A percentile compares a stretch with the other conserved stretches of the same genome.
Conservation (phyloP, 23 tunicate species). For the Halocynthia roretzi region DNA sequence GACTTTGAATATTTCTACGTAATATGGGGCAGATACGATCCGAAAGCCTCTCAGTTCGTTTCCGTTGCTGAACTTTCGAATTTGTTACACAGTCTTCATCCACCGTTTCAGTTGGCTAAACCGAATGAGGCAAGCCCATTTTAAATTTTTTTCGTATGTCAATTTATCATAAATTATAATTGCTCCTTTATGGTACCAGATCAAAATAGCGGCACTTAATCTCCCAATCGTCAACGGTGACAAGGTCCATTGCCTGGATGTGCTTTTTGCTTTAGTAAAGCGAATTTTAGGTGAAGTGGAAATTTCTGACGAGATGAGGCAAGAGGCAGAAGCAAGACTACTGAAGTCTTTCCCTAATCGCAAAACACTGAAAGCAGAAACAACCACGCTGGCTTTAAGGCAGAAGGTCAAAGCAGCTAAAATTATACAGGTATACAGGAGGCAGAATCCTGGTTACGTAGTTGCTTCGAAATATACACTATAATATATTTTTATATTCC, state of each 20-base stretch:
- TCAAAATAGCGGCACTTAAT: conserved; percentile 87
- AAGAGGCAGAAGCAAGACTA: conserved; percentile 68
- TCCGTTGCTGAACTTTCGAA: conserved; percentile 60
- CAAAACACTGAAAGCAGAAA: conserved; percentile 59
- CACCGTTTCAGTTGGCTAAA: conserved; percentile 88
- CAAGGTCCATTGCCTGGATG: conserved; percentile 90
- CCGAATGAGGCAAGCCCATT: conserved; percentile 48
- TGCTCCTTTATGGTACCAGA: conserved; percentile 13
- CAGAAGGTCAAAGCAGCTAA: conserved; percentile 66
- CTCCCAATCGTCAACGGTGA: conserved; percentile 73
- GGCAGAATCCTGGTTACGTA: background rate
- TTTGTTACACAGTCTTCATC: conserved; percentile 78
- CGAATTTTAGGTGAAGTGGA: conserved; percentile 89
- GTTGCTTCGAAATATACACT: background rate
- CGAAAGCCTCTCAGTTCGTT: conserved; percentile 91
- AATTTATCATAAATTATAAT: background rate
- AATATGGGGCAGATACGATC: conserved; percentile 96
- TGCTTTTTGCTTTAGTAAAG: conserved; percentile 68
- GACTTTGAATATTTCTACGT: conserved; percentile 90
- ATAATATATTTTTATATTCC: background rate
- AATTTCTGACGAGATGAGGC: conserved; percentile 63
- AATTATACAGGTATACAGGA: conserved; percentile 52
- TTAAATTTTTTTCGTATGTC: background rate
- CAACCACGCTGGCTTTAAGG: conserved; percentile 55
- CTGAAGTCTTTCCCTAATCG: conserved; percentile 77